Evolutionary conservation across 2,888 invertebrate genomes (phyloP), one percentile per base, ranked within the genome.

Genomic region (Blera fallax): DNA sequence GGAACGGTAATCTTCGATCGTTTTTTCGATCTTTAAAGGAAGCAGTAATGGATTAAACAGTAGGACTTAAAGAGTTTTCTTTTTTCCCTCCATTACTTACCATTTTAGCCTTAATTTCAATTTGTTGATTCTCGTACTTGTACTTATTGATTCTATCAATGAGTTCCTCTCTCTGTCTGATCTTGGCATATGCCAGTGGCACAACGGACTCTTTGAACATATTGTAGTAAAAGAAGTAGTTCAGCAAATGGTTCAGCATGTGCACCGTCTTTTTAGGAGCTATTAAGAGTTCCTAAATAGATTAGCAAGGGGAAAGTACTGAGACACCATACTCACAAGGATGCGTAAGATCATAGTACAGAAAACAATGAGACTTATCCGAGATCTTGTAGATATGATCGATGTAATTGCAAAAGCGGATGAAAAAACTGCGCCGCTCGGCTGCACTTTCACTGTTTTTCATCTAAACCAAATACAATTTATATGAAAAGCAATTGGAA

Each of bases 371-470:
- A 3, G 87, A 87, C 11, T 91, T 91, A 79, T 90, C 90, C 0
- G 90, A 90, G 14, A 91, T 89, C 70, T 90, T 90, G 24, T 91
- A 45, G n/a, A 91, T 90, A 37, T 89, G 88, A 64, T 91, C 90
- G 4, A 90, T 89, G 82, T 90, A 90, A 0, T 89, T 88, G 29
- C 89, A 88, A 18, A 91, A 74, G 8, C 88, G 89, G 34, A 89
- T 80, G 0, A 91, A 78, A 65, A 91, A 91, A 1, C 88, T 48
- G 2, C 91, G 89, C 27, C 88, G 89, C 50, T 90, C 90, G 6
- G 85, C 87, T 3, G 87, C 85, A 10, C 87, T 88, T 10, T 91
- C 89, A 21, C 72, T 67, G 11, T 76, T 77, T 72, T 77, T 87
- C 74, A 34, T 70, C 88, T 10, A 27, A 40, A n/a, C 88, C 84